Evolutionary conservation across 2,113 vertebrate genomes (phyloP), one percentile per base, ranked within the genome.

Genomic region (Scolopax mira): DNA sequence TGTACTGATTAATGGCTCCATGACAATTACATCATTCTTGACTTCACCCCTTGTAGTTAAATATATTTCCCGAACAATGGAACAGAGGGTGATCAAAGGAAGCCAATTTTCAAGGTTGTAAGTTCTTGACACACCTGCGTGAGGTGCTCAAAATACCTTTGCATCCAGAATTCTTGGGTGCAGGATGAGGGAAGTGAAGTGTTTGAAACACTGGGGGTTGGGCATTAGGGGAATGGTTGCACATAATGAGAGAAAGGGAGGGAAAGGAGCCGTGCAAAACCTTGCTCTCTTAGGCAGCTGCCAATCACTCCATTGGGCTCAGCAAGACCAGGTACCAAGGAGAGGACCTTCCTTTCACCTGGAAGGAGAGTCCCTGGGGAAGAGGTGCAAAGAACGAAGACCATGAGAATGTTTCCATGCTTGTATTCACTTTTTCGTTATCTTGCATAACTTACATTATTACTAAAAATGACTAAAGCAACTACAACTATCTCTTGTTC

Each of bases 1-100:
- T 78, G 3, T 35, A 41, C 77, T 93, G 88, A 97, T 95, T 94
- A 94, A 95, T 89, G 69, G 55, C 16, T 93, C 33, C 30, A 55
- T 42, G 42, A 89, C 4, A 18, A 95, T 96, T 85, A 96, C 95
- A 91, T 90, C 92, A 96, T 84, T 90, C 79, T 55, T 92, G 71
- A 95, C 65, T 84, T 90, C 48, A 58, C 48, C 35, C 8, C 42
- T 89, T 74, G 41, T 28, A 92, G 35, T 81, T 84, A 80, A 81
- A 44, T 14, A 10, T 41, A 90, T 60, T 94, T 90, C 48, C 90
- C 18, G 52, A 95, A 96, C 75, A 90, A 88, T 54, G 35, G 18
- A 89, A 83, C 65, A 75, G 48, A 87, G 33, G 3, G 14, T 51
- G 79, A 89, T 90, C 90, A 95, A 93, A 95, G 65, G 69, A 92